These are phyloP conservation scores for Antitype chi DNA, from an alignment of 2,888 invertebrate species.

Conservation along the genomic window DNA sequence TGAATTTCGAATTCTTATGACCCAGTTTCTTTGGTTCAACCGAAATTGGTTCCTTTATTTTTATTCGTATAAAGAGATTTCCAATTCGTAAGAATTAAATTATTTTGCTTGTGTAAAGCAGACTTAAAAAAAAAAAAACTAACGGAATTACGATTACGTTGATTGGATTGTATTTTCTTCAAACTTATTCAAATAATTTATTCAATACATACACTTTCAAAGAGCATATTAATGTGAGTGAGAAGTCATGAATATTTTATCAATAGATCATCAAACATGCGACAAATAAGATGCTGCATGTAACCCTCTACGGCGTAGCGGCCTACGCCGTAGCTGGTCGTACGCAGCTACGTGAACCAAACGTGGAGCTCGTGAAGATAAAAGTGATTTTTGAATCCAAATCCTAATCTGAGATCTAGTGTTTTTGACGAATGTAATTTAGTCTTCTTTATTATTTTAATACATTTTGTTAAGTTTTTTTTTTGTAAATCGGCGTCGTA, in stretches of 20 bases:
- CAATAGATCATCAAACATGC: neutral
- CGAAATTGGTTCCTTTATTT: constrained; percentile 24
- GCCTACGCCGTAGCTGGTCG: constrained; percentile 48
- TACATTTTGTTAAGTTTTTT: constrained; percentile 4
- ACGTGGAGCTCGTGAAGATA: neutral
- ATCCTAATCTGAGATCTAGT: neutral
- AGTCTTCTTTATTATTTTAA: constrained; percentile 27
- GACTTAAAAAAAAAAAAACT: neutral
- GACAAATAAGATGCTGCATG: neutral
- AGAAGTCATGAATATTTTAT: neutral
- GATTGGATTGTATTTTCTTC: neutral
- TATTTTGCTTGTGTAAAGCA: neutral
- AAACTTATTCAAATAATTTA: neutral
- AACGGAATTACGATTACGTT: neutral
- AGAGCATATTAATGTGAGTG: neutral
- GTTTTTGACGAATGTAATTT: constrained; percentile 9
- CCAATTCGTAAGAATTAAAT: constrained; percentile 19
- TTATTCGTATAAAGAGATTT: constrained; percentile 8
- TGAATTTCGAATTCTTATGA: constrained; percentile 37
- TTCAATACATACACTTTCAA: neutral
- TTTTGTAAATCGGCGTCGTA: constrained; percentile 26
- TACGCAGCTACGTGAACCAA: constrained; percentile 11
- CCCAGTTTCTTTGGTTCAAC: constrained; percentile 46
- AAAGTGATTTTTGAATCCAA: neutral
- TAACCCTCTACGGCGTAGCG: constrained; percentile 31